Evolutionary conservation across 2,113 vertebrate genomes (phyloP).

Genomic region (Rhodinocichla rosea): DNA sequence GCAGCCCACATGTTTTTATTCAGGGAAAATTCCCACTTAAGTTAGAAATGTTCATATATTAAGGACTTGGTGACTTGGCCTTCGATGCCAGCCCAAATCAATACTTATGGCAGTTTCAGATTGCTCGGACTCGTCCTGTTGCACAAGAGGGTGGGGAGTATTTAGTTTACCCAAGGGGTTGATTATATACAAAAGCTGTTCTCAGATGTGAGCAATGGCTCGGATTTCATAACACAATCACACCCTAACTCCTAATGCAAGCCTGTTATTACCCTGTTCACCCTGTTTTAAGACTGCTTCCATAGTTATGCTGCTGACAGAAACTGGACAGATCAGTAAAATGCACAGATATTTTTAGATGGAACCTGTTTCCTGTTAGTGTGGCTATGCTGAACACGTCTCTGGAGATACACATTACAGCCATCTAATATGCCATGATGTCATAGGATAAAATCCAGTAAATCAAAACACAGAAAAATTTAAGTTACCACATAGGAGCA

Average conservation of each 20-base stretch:
- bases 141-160: neutral
- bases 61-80: neutral
- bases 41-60: neutral
- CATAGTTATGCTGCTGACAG: neutral
- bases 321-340: neutral
- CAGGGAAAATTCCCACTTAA: neutral
- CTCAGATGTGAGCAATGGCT: neutral
- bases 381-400: rapidly evolving
- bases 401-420: neutral
- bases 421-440: neutral
- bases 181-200: neutral
- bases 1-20: neutral
- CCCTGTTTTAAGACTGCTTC: neutral
- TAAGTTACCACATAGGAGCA: neutral
- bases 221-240: neutral
- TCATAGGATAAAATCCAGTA: neutral
- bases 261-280: neutral
- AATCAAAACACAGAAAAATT: neutral
- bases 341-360: neutral
- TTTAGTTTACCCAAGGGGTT: neutral
- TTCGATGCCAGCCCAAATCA: neutral
- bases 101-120: neutral
- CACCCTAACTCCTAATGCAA: neutral
- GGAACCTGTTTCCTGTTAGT: neutral
- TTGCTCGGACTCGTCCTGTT: neutral